Evolutionary conservation across 2,113 vertebrate species (phyloP).

Genomic region (Tetrax tetrax): DNA sequence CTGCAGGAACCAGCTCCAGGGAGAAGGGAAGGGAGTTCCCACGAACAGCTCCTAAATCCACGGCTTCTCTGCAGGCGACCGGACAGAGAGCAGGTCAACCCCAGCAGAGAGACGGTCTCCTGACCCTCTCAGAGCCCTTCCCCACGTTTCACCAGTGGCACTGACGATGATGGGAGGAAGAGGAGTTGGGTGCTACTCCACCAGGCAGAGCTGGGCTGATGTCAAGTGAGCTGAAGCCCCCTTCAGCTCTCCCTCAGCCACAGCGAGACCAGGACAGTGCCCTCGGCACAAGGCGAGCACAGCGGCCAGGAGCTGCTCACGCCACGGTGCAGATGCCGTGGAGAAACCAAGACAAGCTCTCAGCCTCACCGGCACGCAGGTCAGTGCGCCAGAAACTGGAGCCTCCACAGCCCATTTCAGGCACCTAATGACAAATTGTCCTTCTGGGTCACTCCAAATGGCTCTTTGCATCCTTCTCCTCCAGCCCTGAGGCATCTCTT

Average conservation of each 20-base stretch:
- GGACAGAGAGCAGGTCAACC: not conserved
- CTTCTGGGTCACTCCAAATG: not conserved
- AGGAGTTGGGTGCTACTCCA: not conserved
- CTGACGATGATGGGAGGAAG: not conserved
- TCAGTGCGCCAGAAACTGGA: not conserved
- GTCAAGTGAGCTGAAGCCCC: too few species aligned
- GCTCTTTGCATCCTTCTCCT: not conserved
- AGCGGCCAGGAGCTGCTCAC: not conserved
- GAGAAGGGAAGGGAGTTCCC: not conserved
- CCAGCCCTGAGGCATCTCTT: not conserved
- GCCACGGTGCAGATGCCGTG: accelerated
- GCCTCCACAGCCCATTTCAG: not conserved
- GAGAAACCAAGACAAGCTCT: not conserved
- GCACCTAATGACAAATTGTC: not conserved
- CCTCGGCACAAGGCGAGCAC: not conserved
- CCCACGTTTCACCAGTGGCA: accelerated
- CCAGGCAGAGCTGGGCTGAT: not conserved
- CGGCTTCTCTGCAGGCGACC: not conserved
- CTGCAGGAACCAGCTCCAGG: not conserved
- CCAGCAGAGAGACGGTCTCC: not conserved
- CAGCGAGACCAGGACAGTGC: not conserved
- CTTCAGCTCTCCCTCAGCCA: not conserved
- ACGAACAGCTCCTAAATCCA: not conserved
- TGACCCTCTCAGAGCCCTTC: not conserved
- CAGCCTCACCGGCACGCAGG: not conserved